These are phyloP conservation scores for Stomatorhinus ivindoensis DNA, from an alignment of 2,113 vertebrate species.

Conservation along the genomic window DNA sequence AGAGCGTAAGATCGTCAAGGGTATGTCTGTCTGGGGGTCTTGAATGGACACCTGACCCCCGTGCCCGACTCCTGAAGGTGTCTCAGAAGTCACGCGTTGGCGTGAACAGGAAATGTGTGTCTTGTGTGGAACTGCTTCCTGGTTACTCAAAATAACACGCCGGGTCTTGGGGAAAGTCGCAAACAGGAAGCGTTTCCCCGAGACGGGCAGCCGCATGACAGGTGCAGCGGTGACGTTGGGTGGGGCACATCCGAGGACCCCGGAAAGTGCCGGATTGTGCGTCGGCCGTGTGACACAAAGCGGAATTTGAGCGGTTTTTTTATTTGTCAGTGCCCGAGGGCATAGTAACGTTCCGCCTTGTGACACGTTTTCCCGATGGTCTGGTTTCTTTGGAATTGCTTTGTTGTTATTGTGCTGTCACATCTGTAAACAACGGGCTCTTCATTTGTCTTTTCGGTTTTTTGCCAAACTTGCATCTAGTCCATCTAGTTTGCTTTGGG, in stretches of 20 bases:
- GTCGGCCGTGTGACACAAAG: background rate
- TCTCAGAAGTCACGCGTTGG: background rate
- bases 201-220: background rate
- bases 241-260: background rate
- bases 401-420: background rate
- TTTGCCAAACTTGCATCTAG: background rate
- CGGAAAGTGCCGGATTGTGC: background rate
- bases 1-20: background rate
- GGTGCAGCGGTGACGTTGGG: background rate
- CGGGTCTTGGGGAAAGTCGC: background rate
- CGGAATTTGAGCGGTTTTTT: background rate
- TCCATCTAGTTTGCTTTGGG: background rate
- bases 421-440: background rate
- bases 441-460: background rate
- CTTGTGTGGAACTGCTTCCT: background rate
- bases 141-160: background rate
- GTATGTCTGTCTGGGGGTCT: background rate
- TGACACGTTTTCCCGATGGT: background rate
- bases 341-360: background rate
- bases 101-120: background rate
- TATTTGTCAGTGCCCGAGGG: background rate
- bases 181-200: background rate
- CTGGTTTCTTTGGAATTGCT: background rate
- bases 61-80: background rate
- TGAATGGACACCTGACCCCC: background rate